Evolutionary conservation across 2,888 invertebrate genomes (phyloP), one percentile per base, ranked within the genome.

Genomic region (Phortica magna): DNA sequence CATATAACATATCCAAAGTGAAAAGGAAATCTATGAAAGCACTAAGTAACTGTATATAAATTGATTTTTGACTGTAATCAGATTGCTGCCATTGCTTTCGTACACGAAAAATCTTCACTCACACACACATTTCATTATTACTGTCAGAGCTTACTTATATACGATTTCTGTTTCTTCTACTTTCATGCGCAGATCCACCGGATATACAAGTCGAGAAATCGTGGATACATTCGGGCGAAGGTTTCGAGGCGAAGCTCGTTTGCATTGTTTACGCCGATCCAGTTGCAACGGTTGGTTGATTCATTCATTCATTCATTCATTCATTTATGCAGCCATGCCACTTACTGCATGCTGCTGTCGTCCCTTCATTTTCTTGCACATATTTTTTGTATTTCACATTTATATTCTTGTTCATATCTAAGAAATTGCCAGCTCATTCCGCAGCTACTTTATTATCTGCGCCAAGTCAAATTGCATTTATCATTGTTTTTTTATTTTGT

Each of bases 211-310:
- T 95, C 84, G 95, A 95, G 90, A 92, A 94, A 74, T 94, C 94
- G 9, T 95, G 95, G 95, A 94, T 95, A 72, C 95, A 95, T 90
- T 94, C 95, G 0, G 95, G 95, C 0, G 95, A 95, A 84, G 95
- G 95, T 0, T 95, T 94, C 90, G 92, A 95, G 80, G 95, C 95
- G 2, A 94, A 95, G 83, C 92, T 95, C 53, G 93, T 95, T 42
- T 95, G 95, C 88, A 94, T 94, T 59, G 95, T 95, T 12, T 93
- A 95, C 59, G 95, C 95, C 2, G 95, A 95, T 87, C 95, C 95
- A 5, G 94, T 94, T 0, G 94, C 95, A 71, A 94, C 94, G 93
- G 95, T 95, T 90, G 92, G 92, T 89, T 81, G 79, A 76, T 71
- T 71, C 43, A 55, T 71, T 71, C 39, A 71, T 71, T 79, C 81